Evolutionary conservation across 2,113 vertebrate species (phyloP), one percentile per base, ranked within the genome.

Genomic region (Phoxinus phoxinus): DNA sequence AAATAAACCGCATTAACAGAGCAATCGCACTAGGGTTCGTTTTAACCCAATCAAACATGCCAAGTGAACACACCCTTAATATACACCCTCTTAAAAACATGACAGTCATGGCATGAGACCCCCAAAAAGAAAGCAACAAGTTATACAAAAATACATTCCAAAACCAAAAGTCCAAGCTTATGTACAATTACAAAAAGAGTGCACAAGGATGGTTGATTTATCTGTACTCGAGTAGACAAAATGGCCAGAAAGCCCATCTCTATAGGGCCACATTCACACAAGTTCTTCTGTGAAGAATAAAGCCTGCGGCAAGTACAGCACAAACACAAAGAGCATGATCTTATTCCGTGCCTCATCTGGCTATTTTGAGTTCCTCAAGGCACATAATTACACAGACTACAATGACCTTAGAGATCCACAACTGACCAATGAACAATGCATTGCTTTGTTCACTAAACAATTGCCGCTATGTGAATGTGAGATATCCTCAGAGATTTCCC

Each of bases 361-460:
- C 56, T 75, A 27, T 41, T 37, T 35, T 37, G 23, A 65, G 23
- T 10, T n/a, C 44, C 41, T 32, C 61, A 65, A 63, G 44, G 48
- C 13, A 53, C 41, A 61, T 27, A 41, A 21, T 58, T 74, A 21
- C 23, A 65, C 17, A 32, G 69, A 27, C 21, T 21, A 53, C 19
- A 53, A 56, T 56, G 17, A 19, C 53, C 19, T 85, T 48, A 37
- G 85, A 51, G 87, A 84, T 76, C 74, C 86, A 89, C 88, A 86
- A 85, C 88, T 83, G 84, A 83, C 86, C 86, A 91, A 91, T 89
- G 77, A 87, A 89, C 69, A 83, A 85, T 73, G 53, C 35, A 61
- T 63, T 37, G 48, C 37, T 87, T 86, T 84, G 61, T 83, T 77
- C 35, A 8, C 53, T 23, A 56, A 56, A 56, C 53, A 56, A 56